Percentiles rank a stretch among this genome's conserved stretches.
These are phyloP conservation scores for Caenorhabditis sp. DNA, from an alignment of 2,888 invertebrate species.

Conservation along the genomic window DNA sequence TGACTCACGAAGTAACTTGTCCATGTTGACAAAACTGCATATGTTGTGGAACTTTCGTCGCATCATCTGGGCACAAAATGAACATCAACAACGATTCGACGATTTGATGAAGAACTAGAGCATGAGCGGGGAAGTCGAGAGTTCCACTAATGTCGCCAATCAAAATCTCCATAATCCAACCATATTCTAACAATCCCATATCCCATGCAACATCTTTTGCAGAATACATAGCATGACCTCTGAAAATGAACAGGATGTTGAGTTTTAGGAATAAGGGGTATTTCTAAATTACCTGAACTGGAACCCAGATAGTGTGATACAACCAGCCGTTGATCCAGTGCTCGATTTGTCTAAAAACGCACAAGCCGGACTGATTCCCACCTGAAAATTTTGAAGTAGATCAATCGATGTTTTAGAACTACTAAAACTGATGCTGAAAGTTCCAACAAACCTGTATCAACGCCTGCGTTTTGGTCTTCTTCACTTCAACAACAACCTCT, in stretches of 20 bases:
- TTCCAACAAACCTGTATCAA: slow-evolving; percentile 85
- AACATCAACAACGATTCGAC: slow-evolving; percentile 87
- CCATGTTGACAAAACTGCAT: slow-evolving; percentile 74
- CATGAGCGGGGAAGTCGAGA: slow-evolving; percentile 76
- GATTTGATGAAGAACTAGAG: slow-evolving; percentile 86
- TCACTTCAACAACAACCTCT: slow-evolving; percentile 90
- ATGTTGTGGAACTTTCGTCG: slow-evolving; percentile 83
- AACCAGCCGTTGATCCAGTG: slow-evolving; percentile 42
- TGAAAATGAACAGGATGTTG: slow-evolving; percentile 58
- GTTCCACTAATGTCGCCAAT: slow-evolving; percentile 91
- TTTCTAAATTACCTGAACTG: slow-evolving; percentile 74
- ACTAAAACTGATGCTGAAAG: no score
- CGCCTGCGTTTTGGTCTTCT: slow-evolving; percentile 89
- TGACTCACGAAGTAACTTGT: slow-evolving; percentile 22
- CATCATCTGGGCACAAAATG: slow-evolving; percentile 88
- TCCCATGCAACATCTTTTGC: slow-evolving; percentile 82
- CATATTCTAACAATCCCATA: slow-evolving; percentile 94
- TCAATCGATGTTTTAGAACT: no score
- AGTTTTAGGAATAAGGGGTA: no score
- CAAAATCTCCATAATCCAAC: slow-evolving; percentile 92
- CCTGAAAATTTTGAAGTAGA: no score
- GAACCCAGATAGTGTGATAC: slow-evolving; percentile 77
- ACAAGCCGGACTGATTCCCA: slow-evolving; percentile 43
- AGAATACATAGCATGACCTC: slow-evolving; percentile 96
- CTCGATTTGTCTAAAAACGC: slow-evolving; percentile 37